Base-by-base conservation (phyloP, 1,140 invertebrate species). In the Orchestia grillus region DNA sequence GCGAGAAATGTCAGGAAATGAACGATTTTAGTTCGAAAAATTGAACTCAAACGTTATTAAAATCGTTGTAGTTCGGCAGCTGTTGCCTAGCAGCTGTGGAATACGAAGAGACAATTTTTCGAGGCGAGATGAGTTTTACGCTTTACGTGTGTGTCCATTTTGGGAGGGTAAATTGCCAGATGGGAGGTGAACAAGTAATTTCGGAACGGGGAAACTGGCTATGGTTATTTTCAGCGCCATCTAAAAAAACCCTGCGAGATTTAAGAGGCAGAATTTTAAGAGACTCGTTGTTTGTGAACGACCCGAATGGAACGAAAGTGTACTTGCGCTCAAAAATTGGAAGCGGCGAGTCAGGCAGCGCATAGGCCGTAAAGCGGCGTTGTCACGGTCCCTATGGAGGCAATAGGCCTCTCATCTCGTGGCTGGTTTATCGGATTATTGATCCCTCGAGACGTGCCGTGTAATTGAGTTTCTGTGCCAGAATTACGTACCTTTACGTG, bases 341-440 rank as follows among this genome's bases (percentile, higher is more conserved):
- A 53, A 53, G 47, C 47, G 62, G 36, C 62, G 28, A 77, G 15
- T 77, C 11, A 77, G 28, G 11, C 15, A 77, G 62, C 11, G 62
- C 62, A 77, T 77, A 77, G 62, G 62, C 62, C 62, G 62, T 77
- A 77, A 77, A 77, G 62, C 62, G 28, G 36, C 62, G 62, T 77
- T 77, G 62, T 77, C 62, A 77, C 1, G 62, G 62, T 77, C 62
- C 88, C 41, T 90, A 90, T 45, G 44, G 43, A 40, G 43, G 92
- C 41, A 42, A 94, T 94, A 45, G 43, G 92, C 43, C 44, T 45
- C 44, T 94, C 44, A 45, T 45, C 92, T 94, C 43, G 92, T 23
- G 41, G 92, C 92, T 94, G 44, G 8, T 47, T 94, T 94, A 94
- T 94, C 92, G 92, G 92, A 94, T 94, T 94, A 94, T 94, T 36